Evolutionary conservation across 2,113 vertebrate species (phyloP).

Genomic region (Rousettus leschenaultii): DNA sequence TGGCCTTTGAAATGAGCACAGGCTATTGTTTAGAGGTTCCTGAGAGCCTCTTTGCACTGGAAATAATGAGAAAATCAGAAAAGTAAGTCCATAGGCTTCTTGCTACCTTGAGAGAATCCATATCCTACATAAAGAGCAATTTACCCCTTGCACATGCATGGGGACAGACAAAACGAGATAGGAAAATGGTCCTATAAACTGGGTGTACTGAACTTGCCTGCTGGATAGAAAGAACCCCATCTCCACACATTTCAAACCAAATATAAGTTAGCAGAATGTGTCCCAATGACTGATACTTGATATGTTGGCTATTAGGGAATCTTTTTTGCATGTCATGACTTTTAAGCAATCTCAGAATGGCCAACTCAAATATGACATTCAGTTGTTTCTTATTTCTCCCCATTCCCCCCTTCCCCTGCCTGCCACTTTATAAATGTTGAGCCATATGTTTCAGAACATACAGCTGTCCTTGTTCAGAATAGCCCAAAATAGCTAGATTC

Average conservation of each 20-base stretch:
- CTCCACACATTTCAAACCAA: not conserved
- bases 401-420: too few species aligned
- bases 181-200: not conserved
- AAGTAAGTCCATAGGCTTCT: not conserved
- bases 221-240: not conserved
- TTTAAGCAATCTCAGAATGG: conserved; percentile 57
- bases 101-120: not conserved
- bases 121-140: not conserved
- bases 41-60: not conserved
- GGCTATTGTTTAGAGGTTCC: not conserved
- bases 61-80: conserved; percentile 26
- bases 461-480: conserved; percentile 79
- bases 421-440: conserved; percentile 60
- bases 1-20: not conserved
- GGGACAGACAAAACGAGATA: not conserved
- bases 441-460: conserved; percentile 75
- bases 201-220: not conserved
- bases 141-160: too few species aligned
- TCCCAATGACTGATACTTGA: not conserved
- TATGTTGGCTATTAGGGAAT: not conserved
- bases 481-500: conserved; percentile 76
- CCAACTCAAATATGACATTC: conserved; percentile 51
- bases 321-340: not conserved
- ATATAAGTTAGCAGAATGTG: not conserved
- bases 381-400: not conserved